Base-by-base conservation (phyloP, 2,888 invertebrate species). In the Julus scanicus region DNA sequence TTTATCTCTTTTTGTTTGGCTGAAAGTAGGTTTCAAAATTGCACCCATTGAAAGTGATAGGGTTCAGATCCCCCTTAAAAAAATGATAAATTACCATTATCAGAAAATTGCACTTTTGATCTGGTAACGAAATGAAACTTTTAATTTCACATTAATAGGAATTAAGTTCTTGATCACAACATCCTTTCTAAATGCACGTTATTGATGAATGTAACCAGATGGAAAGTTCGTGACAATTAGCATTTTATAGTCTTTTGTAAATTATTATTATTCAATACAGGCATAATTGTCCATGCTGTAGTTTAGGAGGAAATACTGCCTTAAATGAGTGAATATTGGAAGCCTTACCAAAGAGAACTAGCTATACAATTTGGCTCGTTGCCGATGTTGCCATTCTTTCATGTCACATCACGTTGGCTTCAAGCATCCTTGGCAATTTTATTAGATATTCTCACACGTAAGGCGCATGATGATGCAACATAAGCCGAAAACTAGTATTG, bases 381-480 rank as follows among this genome's bases (percentile, higher is more conserved):
- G 80, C 80, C 80, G 13, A 29, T 37, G 37, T 37, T 80, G 37
- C 15, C 37, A 15, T 80, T 80, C 71, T 71, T 20, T 71, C 71
- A 29, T 71, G 71, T 71, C 20, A 20, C 11, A 71, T 71, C 9
- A 29, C 20, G 15, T 29, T 20, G 80, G 37, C 37, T 80, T 29
- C 80, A 63, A n/a, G 37, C 80, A 80, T 29, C 80, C 80, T 37
- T 80, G 80, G 13, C 29, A 13, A 80, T 80, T 80, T 71, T 80
- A 37, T 9, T 71, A 71, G 63, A n/a, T 20, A 29, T 4, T 29
- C 20, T 29, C 13, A 29, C 11, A n/a, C 71, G 29, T 37, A 13
- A 37, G 13, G 15, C 80, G 15, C 80, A 37, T 80, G 37, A 80
- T 80, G 80, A 80, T 20, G 11, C 11, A 80, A 80, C 13, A 15